These are phyloP conservation scores for Trematomus bernacchii DNA, from an alignment of 2,797 vertebrate species.

Conservation along the genomic window DNA sequence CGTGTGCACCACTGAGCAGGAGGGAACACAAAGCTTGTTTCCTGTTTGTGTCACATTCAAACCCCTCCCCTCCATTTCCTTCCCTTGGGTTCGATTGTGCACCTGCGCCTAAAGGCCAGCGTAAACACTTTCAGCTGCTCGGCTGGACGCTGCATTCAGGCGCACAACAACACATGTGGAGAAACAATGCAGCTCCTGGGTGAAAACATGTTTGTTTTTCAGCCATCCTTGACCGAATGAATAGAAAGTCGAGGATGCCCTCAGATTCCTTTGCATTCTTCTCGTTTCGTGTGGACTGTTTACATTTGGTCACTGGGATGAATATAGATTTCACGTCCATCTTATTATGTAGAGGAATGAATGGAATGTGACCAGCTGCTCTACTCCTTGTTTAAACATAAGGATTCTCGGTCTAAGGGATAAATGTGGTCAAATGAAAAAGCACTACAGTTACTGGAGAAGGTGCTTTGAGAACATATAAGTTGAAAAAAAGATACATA, in stretches of 20 bases:
- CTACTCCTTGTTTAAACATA: constrained; percentile 27
- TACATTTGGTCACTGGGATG: constrained; percentile 49
- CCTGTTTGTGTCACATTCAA: constrained; percentile 81
- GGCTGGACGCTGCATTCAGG: constrained; percentile 33
- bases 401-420: constrained; percentile 31
- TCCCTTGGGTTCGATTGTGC: constrained; percentile 68
- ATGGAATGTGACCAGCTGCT: constrained; percentile 64
- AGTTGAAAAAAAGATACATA: too few species aligned
- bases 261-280: constrained; percentile 52
- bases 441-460: not conserved
- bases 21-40: constrained; percentile 70
- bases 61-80: constrained; percentile 76
- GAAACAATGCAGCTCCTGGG: constrained; percentile 66
- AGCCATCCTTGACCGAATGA: constrained; percentile 42
- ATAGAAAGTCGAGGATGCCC: constrained; percentile 66
- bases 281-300: constrained; percentile 34
- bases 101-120: constrained; percentile 73
- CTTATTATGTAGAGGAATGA: constrained; percentile 62
- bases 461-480: too few species aligned
- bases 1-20: constrained; percentile 36
- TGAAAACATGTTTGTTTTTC: constrained; percentile 75
- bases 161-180: constrained; percentile 60
- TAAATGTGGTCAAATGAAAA: not conserved
- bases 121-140: constrained; percentile 64
- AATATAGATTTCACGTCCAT: constrained; percentile 50